Evolutionary conservation across 37 sponge, comb jelly and placozoan species (phyloP).

Genomic region (Diacarnus erythraeanus): DNA sequence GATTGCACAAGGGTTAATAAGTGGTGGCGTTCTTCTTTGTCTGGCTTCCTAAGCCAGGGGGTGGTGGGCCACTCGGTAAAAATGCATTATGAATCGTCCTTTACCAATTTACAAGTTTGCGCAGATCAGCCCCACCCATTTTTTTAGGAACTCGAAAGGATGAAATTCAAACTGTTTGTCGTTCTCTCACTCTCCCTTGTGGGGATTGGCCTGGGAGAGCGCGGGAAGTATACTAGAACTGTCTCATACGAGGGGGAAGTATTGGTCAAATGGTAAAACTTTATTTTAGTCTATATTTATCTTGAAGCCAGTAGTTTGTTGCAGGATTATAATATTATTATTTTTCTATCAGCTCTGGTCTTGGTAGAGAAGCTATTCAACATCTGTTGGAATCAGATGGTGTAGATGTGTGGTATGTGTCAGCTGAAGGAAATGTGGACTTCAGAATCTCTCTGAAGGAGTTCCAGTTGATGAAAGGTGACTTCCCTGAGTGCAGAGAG

Average conservation of each 20-base stretch:
- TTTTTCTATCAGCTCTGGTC: background rate
- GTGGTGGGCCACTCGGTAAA: too few species aligned
- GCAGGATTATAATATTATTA: background rate
- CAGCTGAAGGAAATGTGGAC: slow-evolving; percentile 11
- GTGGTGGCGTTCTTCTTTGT: too few species aligned
- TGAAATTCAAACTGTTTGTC: too few species aligned
- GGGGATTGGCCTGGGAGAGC: background rate
- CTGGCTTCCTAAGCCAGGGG: too few species aligned
- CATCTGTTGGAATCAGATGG: slow-evolving; percentile 21
- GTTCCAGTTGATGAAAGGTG: background rate
- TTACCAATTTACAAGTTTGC: too few species aligned
- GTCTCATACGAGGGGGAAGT: slow-evolving; percentile 41
- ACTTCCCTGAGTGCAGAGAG: slow-evolving; percentile 30
- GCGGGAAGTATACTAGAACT: slow-evolving; percentile 25
- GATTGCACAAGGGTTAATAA: too few species aligned
- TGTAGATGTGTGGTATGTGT: slow-evolving; percentile 50
- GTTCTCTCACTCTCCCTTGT: background rate
- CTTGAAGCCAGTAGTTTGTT: background rate
- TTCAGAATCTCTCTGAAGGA: slow-evolving; percentile 11
- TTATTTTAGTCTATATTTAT: background rate
- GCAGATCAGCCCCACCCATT: too few species aligned
- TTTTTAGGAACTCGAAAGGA: too few species aligned
- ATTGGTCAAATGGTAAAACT: slow-evolving; percentile 51
- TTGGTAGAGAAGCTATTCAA: slow-evolving; percentile 1
- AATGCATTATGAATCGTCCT: too few species aligned